These are phyloP conservation scores for Hyposmocoma kahamanoa DNA, from an alignment of 1,140 invertebrate genomes.

Conservation along the genomic window DNA sequence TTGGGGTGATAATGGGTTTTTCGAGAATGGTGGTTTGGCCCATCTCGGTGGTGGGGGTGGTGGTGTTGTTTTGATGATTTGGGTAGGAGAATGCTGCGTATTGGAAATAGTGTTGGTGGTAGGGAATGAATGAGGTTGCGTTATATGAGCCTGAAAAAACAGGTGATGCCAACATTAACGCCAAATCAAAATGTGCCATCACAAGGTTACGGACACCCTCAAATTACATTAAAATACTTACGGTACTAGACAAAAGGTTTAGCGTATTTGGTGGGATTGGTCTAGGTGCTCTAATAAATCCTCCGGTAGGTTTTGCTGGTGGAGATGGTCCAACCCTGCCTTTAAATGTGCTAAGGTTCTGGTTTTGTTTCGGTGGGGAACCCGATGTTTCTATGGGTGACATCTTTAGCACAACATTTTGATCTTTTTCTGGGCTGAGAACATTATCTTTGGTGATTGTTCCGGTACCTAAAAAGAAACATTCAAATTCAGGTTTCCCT, in stretches of 20 bases:
- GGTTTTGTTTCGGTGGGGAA: slow-evolving; percentile 59
- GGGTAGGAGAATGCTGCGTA: slow-evolving; percentile 56
- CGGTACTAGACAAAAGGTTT: slow-evolving; percentile 78
- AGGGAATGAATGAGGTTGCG: slow-evolving; percentile 68
- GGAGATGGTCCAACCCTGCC: slow-evolving; percentile 71
- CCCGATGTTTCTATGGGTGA: slow-evolving; percentile 76
- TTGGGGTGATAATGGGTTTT: slow-evolving; percentile 78
- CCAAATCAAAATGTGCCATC: slow-evolving; percentile 1
- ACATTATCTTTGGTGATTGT: slow-evolving; percentile 51
- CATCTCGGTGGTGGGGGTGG: slow-evolving; percentile 78
- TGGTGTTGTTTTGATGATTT: slow-evolving; percentile 54
- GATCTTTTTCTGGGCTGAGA: slow-evolving; percentile 75
- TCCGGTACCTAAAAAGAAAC: slow-evolving; percentile 39
- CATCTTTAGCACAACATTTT: slow-evolving; percentile 85
- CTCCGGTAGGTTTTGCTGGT: slow-evolving; percentile 53
- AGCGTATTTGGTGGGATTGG: slow-evolving; percentile 88
- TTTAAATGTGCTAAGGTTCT: slow-evolving; percentile 77
- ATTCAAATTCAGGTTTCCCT: neutral
- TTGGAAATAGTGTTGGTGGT: slow-evolving; percentile 48
- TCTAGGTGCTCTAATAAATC: slow-evolving; percentile 77
- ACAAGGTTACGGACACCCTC: neutral
- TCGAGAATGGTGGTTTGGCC: slow-evolving; percentile 77
- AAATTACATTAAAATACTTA: slow-evolving; percentile 29
- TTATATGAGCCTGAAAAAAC: slow-evolving; percentile 74
- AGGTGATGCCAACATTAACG: slow-evolving; percentile 50